Percentiles rank a stretch among this genome's conserved stretches.
These are phyloP conservation scores for Watersipora subatra DNA, from an alignment of 1,140 invertebrate species.

Conservation along the genomic window DNA sequence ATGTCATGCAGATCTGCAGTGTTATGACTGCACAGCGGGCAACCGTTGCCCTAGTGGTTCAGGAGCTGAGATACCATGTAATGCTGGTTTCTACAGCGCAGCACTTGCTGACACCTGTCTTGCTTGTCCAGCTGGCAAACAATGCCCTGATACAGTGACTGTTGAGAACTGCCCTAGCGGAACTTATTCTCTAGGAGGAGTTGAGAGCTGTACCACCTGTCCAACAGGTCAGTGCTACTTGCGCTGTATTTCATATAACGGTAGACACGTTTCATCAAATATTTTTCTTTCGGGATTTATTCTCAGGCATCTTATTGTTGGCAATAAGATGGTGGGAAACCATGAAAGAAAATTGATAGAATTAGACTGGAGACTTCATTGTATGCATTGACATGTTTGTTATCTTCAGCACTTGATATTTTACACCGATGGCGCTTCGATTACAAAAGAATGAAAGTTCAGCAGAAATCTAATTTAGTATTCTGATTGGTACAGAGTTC, in stretches of 20 bases:
- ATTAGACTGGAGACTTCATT: not conserved
- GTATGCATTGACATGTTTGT: not conserved
- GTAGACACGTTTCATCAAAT: not conserved
- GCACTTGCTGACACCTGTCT: conserved; percentile 15
- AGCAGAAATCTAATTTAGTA: too few species aligned
- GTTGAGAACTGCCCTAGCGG: conserved; percentile 19
- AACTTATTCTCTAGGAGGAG: conserved; percentile 21
- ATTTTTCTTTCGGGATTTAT: not conserved
- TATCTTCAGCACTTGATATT: too few species aligned
- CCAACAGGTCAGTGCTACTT: conserved; percentile 17
- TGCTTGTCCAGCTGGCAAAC: conserved; percentile 20
- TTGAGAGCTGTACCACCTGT: conserved; percentile 20
- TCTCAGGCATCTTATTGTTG: not conserved
- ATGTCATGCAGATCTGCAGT: conserved; percentile 18
- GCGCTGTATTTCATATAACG: not conserved
- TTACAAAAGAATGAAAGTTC: too few species aligned
- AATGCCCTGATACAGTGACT: conserved; percentile 15
- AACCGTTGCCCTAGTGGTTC: conserved; percentile 20
- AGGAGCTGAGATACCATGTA: conserved; percentile 14
- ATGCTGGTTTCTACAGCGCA: conserved; percentile 14
- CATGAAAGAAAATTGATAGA: not conserved
- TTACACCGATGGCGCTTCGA: too few species aligned
- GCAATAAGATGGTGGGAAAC: too few species aligned
- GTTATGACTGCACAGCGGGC: conserved; percentile 19
- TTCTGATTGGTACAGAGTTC: too few species aligned